These are phyloP conservation scores for Eudemis profundana DNA, from an alignment of 2,888 invertebrate species.

Conservation along the genomic window DNA sequence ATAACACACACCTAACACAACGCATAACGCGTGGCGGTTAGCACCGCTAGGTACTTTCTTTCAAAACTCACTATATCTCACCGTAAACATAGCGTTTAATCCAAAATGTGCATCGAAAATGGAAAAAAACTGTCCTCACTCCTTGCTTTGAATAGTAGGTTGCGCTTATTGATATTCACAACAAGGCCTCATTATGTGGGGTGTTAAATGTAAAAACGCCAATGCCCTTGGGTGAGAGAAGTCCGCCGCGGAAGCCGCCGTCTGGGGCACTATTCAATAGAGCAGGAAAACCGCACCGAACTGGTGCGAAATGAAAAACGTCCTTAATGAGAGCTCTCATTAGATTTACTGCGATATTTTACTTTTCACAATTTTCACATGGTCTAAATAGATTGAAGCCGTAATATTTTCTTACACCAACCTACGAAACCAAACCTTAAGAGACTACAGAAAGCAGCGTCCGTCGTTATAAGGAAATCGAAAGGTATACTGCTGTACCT, in stretches of 20 bases:
- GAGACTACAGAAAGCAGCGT: too few relatives aligned
- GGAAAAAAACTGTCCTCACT: neutral
- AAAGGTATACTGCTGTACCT: too few relatives aligned
- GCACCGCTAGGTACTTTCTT: too few relatives aligned
- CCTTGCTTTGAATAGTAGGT: neutral
- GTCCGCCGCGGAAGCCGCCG: constrained; percentile 66
- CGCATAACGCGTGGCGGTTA: too few relatives aligned
- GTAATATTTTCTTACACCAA: neutral
- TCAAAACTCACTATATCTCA: too few relatives aligned
- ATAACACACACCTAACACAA: too few relatives aligned
- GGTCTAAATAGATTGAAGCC: neutral
- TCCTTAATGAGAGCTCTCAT: constrained; percentile 72
- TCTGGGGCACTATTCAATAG: constrained; percentile 69
- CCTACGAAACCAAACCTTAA: too few relatives aligned
- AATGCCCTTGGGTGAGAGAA: constrained; percentile 60
- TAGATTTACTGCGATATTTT: constrained; percentile 59
- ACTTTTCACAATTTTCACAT: constrained; percentile 36
- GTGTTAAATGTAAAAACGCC: constrained; percentile 73
- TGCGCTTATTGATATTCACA: constrained; percentile 54
- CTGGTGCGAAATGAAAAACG: constrained; percentile 63
- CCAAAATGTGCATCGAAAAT: neutral
- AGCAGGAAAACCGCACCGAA: constrained; percentile 68
- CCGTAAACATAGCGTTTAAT: neutral
- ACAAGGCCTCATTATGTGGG: constrained; percentile 70
- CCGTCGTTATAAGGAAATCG: too few relatives aligned